Evolutionary conservation across 2,797 vertebrate genomes (phyloP), one percentile per base, ranked within the genome.

Genomic region (Eulemur rubriventer): DNA sequence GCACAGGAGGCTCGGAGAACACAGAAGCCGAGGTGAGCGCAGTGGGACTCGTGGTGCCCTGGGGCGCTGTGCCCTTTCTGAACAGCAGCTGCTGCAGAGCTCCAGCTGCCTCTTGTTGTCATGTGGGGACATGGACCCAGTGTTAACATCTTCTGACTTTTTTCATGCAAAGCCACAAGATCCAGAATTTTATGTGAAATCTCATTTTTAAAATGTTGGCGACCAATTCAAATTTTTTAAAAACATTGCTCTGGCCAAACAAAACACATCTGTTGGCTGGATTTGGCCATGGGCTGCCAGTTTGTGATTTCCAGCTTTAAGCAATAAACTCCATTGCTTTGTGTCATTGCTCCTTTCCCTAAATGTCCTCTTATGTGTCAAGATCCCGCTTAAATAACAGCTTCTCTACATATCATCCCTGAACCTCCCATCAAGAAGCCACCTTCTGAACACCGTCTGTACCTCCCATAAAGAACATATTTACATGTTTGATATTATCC

Each of bases 131-230:
- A 4, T 7, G 50, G 73, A 35, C 65, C n/a, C 50, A 55, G 70
- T 33, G 50, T 81, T 89, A 88, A 85, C n/a, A 80, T 89, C 46
- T 86, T 89, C 67, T 87, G n/a, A 48, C 30, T 57, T 83, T 85
- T 91, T 96, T 96, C 50, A 78, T 87, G 87, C 81, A 85, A 89
- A 94, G 72, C 72, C 35, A 1, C 86, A 80, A 92, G 81, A 92
- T 83, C 65, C 79, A 92, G 67, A 87, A 91, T 86, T 96, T 95
- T 91, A 82, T 55, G 75, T 55, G 69, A 95, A 94, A 91, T 93
- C 72, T 92, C 78, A 79, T 79, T 92, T 97, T 96, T 72, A 94
- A 93, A 96, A 96, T 70, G 35, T 86, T 96, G 91, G 93, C 50
- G 88, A 82, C 43, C 13, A 6, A 85, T 79, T 92, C 52, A 88